Percentiles rank a stretch among this genome's conserved stretches.
These are phyloP conservation scores for Lampris megalopsis DNA, from an alignment of 2,113 vertebrate genomes.

Conservation along the genomic window DNA sequence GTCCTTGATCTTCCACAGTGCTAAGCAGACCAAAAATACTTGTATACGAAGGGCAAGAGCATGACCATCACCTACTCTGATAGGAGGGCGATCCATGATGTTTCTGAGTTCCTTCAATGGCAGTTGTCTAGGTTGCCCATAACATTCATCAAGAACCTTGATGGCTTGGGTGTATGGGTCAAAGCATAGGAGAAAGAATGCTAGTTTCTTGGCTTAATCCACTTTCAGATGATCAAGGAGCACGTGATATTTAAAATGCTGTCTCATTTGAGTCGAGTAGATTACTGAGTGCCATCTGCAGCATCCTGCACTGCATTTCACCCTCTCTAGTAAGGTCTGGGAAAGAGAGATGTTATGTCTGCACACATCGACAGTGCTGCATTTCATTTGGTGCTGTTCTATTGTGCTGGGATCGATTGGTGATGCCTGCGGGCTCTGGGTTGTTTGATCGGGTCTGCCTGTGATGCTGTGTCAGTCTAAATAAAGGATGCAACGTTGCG, in stretches of 20 bases:
- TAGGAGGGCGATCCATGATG: not conserved
- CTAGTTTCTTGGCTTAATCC: not conserved
- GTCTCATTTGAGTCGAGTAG: not conserved
- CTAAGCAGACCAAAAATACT: not conserved
- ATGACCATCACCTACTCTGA: slow-evolving; percentile 4
- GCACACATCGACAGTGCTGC: no score
- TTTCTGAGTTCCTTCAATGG: not conserved
- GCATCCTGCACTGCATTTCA: not conserved
- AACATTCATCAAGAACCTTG: not conserved
- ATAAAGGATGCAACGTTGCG: no score
- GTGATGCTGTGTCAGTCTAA: no score
- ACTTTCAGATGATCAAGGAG: not conserved
- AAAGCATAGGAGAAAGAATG: not conserved
- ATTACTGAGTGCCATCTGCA: not conserved
- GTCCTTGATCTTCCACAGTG: not conserved
- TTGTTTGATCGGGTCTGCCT: no score
- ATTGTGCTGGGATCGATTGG: no score
- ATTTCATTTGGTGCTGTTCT: no score
- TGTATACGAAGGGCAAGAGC: not conserved
- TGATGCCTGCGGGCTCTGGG: no score
- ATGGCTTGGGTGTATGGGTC: not conserved
- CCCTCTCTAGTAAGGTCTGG: not conserved
- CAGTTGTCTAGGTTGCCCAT: slow-evolving; percentile 7
- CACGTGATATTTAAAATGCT: not conserved
- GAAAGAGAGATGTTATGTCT: not conserved